Evolutionary conservation across 2,113 vertebrate species (phyloP).

Genomic region (Pseudonaja textilis): DNA sequence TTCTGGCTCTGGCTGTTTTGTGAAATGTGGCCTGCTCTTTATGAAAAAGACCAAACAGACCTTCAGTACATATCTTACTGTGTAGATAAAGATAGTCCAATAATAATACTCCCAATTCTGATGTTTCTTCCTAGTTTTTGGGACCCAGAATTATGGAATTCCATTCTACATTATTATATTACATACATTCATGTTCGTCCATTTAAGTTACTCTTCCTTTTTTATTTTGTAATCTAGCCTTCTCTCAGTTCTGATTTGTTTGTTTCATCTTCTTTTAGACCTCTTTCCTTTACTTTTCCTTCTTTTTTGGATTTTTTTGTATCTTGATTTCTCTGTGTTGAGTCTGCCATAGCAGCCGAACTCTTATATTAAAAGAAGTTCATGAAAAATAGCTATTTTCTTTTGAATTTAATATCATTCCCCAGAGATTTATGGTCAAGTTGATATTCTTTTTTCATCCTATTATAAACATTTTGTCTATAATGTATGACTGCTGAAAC

Average conservation of each 20-base stretch:
- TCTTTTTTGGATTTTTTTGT: not conserved
- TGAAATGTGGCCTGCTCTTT: not conserved
- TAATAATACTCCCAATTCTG: not conserved
- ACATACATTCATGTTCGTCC: not conserved
- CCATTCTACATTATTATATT: not conserved
- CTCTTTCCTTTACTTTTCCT: not conserved
- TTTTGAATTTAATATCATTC: not conserved
- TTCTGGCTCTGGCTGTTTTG: not conserved
- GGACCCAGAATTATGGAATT: not conserved
- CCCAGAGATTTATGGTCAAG: not conserved
- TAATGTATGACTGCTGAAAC: not conserved
- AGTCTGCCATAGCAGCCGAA: not conserved
- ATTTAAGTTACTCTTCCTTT: not conserved
- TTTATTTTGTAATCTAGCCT: not conserved
- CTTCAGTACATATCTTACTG: not conserved
- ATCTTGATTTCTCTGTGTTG: not conserved
- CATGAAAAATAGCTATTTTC: not conserved
- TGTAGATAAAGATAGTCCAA: not conserved
- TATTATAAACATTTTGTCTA: not conserved
- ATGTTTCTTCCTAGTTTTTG: not conserved
- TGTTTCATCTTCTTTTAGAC: not conserved
- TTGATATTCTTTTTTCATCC: not conserved
- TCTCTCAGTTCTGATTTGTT: not conserved
- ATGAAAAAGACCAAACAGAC: not conserved
- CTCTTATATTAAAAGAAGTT: not conserved